Evolutionary conservation across 2,797 vertebrate species (phyloP).

Genomic region (Mormyrops boulengeri): DNA sequence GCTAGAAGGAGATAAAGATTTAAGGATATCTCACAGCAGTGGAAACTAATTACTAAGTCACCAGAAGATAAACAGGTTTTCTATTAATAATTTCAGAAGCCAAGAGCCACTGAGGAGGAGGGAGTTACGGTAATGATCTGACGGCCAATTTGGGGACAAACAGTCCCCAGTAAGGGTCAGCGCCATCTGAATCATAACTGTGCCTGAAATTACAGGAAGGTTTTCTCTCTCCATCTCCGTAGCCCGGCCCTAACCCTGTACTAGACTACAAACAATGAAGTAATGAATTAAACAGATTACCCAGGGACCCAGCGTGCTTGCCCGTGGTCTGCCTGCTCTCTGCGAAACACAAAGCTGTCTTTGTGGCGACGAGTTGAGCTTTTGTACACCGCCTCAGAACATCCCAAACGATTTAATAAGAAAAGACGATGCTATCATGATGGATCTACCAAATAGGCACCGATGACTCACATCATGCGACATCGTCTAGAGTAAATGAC

Average conservation of each 20-base stretch:
- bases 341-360: constrained; percentile 23
- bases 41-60: constrained; percentile 35
- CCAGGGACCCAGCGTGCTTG: constrained; percentile 24
- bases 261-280: constrained; percentile 21
- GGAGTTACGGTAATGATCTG: constrained; percentile 26
- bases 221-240: background rate
- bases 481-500: constrained; percentile 26
- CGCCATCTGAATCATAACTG: background rate
- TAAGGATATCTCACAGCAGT: constrained; percentile 25
- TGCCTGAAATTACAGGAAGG: constrained; percentile 8
- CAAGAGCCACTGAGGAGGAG: background rate
- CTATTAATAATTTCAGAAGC: constrained; percentile 26
- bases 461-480: constrained; percentile 29
- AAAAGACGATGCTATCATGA: constrained; percentile 32
- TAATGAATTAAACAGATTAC: constrained; percentile 8
- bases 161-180: constrained; percentile 15
- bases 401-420: constrained; percentile 26
- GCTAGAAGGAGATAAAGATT: constrained; percentile 25
- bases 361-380: constrained; percentile 21
- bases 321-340: background rate
- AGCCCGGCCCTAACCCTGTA: background rate
- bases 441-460: constrained; percentile 34
- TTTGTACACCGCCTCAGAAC: constrained; percentile 28
- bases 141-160: constrained; percentile 24
- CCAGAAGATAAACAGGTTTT: constrained; percentile 35